Base-by-base conservation (phyloP, 2,113 vertebrate species). In the Alaudala cheleensis region DNA sequence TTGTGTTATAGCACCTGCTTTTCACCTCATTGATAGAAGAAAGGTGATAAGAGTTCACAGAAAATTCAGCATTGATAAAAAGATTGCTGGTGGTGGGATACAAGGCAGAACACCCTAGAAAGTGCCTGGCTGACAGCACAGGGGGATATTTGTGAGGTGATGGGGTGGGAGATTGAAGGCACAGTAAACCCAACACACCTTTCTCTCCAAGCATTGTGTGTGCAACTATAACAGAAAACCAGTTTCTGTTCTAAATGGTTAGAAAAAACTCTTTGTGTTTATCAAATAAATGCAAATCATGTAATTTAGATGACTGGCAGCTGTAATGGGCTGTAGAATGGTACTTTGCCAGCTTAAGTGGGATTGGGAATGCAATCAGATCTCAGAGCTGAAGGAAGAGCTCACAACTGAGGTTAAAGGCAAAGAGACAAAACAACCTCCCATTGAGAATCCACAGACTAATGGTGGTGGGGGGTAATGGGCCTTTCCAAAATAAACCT, bases 391-490 rank as follows among this genome's bases (percentile, higher is more conserved):
- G 56, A 67, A 80, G 83, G 21, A 81, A 29, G 17, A 40, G 14
- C 56, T 67, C 58, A 25, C 44, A 45, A 40, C 42, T 56, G 76
- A 71, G 33, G 37, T 56, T 74, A 74, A 92, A 67, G 79, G 56
- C 67, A 33, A 16, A 14, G n/a, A 39, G 34, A 50, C 0, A 4
- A 34, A 49, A 37, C 25, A 73, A 69, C 16, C 6, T 20, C 71
- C 39, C 0, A 0, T 4, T 29, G 64, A 69, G 20, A 7, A 56
- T 26, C 47, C 34, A 50, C 10, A 25, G 28, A 15, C 19, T n/a
- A 28, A 54, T 2, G 21, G 40, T 5, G 33, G 7, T 1, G 16
- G 21, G 40, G 40, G 3, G 31, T 26, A 74, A 74, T 11, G 57
- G 14, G 44, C 44, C 60, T 79, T 81, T 71, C 39, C 39, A 58